A percentile compares a stretch with the other conserved stretches of the same genome.
These are phyloP conservation scores for Takifugu ocellatus DNA, from an alignment of 2,797 vertebrate genomes.

Conservation along the genomic window DNA sequence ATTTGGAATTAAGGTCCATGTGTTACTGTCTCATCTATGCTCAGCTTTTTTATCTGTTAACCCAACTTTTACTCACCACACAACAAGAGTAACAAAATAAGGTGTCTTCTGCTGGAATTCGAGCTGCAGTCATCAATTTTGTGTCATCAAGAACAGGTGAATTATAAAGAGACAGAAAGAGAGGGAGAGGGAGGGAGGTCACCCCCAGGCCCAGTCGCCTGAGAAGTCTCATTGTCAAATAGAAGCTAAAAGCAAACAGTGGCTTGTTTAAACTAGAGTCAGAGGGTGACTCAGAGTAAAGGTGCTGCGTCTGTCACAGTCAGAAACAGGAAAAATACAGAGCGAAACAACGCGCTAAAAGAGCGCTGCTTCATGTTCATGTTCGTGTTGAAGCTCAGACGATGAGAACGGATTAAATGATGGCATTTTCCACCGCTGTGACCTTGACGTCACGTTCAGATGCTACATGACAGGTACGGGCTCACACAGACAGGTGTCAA, in stretches of 20 bases:
- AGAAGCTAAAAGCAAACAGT: slow-evolving; percentile 32
- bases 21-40: no score
- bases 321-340: background rate
- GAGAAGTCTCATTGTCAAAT: slow-evolving; percentile 41
- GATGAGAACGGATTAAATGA: slow-evolving; percentile 11
- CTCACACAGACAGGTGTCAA: background rate
- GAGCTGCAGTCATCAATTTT: no score
- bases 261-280: slow-evolving; percentile 42
- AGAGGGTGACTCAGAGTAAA: slow-evolving; percentile 22
- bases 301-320: slow-evolving; percentile 18
- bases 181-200: slow-evolving; percentile 1
- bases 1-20: no score
- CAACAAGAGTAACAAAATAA: no score
- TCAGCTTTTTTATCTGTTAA: no score
- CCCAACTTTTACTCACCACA: no score
- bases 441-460: slow-evolving; percentile 45
- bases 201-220: slow-evolving; percentile 50
- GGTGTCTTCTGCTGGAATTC: no score
- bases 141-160: background rate
- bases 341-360: background rate
- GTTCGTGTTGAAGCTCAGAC: background rate
- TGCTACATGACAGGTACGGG: slow-evolving; percentile 58
- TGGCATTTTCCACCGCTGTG: slow-evolving; percentile 27
- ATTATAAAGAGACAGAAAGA: background rate
- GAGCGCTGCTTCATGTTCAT: background rate